Conservation (phyloP, 2,797 vertebrate species). For the Trematocara caparti region DNA sequence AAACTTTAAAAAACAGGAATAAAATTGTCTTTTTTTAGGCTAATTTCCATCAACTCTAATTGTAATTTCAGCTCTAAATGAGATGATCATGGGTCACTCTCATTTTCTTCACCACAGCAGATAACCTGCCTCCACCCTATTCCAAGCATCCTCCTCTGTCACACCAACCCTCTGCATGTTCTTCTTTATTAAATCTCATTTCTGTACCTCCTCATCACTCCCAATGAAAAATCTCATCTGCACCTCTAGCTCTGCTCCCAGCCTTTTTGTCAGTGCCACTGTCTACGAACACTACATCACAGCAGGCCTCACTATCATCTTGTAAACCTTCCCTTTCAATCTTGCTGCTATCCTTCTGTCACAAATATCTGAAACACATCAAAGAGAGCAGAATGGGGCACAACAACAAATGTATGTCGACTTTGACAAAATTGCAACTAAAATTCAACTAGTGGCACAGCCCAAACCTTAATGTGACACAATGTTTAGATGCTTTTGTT, state of each 20-base stretch:
- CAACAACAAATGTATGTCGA: not conserved
- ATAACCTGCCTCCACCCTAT: rapidly evolving
- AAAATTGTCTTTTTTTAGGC: rapidly evolving
- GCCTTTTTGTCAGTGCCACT: not conserved
- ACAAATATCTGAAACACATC: not conserved
- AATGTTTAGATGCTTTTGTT: not conserved
- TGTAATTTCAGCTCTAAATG: not conserved
- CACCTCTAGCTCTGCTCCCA: not conserved
- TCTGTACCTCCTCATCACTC: not conserved
- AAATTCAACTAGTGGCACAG: not conserved
- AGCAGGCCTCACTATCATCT: not conserved
- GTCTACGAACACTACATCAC: not conserved
- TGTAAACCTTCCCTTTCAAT: not conserved
- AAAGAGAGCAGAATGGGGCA: not conserved
- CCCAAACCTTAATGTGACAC: not conserved
- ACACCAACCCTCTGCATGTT: not conserved
- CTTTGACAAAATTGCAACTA: not conserved
- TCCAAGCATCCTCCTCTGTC: not conserved
- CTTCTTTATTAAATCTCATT: not conserved
- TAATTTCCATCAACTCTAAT: not conserved
- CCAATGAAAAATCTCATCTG: rapidly evolving
- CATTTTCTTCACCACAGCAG: not conserved
- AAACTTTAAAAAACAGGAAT: not conserved
- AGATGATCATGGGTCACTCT: rapidly evolving
- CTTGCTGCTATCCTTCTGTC: not conserved